Conservation (phyloP, 2,888 invertebrate species). For the Stenurella melanura region DNA sequence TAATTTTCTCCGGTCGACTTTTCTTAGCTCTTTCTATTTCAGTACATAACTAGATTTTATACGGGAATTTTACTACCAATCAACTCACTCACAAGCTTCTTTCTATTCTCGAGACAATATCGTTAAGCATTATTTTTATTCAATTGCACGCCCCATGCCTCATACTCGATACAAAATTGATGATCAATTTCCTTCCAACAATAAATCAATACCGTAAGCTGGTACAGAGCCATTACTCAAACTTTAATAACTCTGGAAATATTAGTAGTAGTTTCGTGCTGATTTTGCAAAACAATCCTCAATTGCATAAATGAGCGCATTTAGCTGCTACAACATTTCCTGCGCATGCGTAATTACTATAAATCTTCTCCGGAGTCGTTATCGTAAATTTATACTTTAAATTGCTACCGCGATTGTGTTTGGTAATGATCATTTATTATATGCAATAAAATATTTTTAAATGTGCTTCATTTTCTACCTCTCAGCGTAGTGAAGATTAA, state of each 20-base stretch:
- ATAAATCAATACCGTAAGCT: constrained; percentile 52
- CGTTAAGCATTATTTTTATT: constrained; percentile 47
- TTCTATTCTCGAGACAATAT: constrained; percentile 19
- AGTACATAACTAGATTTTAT: not conserved
- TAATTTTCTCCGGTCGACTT: not conserved
- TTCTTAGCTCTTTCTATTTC: not conserved
- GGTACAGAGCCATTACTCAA: constrained; percentile 49
- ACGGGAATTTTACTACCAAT: not conserved
- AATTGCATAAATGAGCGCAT: constrained; percentile 16
- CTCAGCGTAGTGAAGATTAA: constrained; percentile 8
- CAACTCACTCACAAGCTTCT: not conserved
- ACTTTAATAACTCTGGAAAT: constrained; percentile 46
- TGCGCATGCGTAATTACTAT: constrained; percentile 24
- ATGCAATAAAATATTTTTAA: constrained; percentile 26
- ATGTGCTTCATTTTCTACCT: constrained; percentile 9
- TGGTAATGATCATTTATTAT: constrained; percentile 31
- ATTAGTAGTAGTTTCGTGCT: constrained; percentile 3
- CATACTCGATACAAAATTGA: constrained; percentile 54
- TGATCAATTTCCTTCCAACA: constrained; percentile 53
- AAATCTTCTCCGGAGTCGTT: constrained; percentile 5
- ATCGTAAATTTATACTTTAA: constrained; percentile 22
- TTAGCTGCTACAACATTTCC: not conserved
- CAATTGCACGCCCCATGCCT: constrained; percentile 44
- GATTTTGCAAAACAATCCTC: constrained; percentile 25
- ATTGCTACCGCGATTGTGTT: constrained; percentile 27